Percentiles rank a stretch among this genome's conserved stretches.
Conservation (phyloP, 1,140 invertebrate species). For the Ectropis grisescens region DNA sequence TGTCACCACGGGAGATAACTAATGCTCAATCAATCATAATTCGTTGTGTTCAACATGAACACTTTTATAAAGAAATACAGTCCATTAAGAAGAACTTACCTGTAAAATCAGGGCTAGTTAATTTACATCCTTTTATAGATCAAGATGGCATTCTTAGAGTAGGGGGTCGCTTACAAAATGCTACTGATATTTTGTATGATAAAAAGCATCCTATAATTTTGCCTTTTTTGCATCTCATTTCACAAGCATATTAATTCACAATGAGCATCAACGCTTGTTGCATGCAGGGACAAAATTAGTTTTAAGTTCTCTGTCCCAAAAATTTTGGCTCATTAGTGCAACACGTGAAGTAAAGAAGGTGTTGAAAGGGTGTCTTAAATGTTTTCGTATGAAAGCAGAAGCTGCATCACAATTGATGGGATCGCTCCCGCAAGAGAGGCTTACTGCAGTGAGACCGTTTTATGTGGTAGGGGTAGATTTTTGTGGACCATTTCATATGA, state of each 20-base stretch:
- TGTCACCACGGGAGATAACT: constrained; percentile 2
- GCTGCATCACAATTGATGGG: constrained; percentile 25
- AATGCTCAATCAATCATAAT: constrained; percentile 3
- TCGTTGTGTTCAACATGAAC: background rate
- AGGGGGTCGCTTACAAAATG: constrained; percentile 6
- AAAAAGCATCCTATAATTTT: constrained; percentile 11
- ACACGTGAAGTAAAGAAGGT: constrained; percentile 13
- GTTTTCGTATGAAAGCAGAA: constrained; percentile 10
- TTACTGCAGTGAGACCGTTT: constrained; percentile 27
- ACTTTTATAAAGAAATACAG: constrained; percentile 3
- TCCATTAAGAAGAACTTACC: background rate
- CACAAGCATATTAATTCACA: constrained; percentile 3
- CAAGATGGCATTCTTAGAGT: constrained; percentile 1
- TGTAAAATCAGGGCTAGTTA: constrained; percentile 2
- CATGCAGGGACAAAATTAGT: constrained; percentile 12
- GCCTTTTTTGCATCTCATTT: constrained; percentile 4
- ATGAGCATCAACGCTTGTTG: constrained; percentile 5
- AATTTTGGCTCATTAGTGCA: constrained; percentile 20
- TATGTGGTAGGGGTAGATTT: constrained; percentile 12
- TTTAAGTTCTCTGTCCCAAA: constrained; percentile 10
- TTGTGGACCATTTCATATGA: constrained; percentile 25
- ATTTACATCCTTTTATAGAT: constrained; percentile 9
- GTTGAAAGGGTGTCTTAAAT: constrained; percentile 14
- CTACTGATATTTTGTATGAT: constrained; percentile 4
- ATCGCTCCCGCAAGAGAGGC: constrained; percentile 23